Evolutionary conservation across 30 jellyfish, hydroid and myxozoan species (phyloP).

Genomic region (Turritopsis dohrnii): DNA sequence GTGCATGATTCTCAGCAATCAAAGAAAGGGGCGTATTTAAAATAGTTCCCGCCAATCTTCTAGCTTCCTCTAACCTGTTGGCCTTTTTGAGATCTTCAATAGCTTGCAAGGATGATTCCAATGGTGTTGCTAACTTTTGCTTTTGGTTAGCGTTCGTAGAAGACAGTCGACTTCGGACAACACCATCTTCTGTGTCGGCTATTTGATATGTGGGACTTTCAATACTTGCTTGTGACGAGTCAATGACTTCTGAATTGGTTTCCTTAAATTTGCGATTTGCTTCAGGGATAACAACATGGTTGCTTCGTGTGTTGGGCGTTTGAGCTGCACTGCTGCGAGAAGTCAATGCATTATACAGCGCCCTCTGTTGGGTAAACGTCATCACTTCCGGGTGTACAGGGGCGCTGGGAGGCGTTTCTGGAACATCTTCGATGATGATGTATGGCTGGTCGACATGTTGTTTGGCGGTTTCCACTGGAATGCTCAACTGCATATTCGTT

Average conservation of each 20-base stretch:
- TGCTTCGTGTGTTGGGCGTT: not conserved
- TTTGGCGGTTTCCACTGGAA: not conserved
- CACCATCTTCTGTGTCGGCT: conserved; percentile 16
- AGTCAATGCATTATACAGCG: not conserved
- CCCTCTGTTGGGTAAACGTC: not conserved
- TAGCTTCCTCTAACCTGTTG: conserved; percentile 8
- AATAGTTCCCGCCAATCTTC: not conserved
- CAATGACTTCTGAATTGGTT: not conserved
- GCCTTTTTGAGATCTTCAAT: conserved; percentile 1
- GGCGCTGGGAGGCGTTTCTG: not conserved
- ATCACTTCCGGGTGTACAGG: not conserved
- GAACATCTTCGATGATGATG: not conserved
- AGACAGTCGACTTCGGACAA: conserved; percentile 20
- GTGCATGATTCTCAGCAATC: conserved; percentile 30
- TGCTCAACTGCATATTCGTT: not conserved
- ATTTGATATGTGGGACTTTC: not conserved
- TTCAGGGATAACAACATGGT: too few relatives aligned
- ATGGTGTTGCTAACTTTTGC: not conserved
- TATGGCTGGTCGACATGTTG: not conserved
- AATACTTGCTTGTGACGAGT: not conserved
- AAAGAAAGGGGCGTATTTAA: conserved; percentile 10
- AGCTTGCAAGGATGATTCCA: conserved; percentile 23
- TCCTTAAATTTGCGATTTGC: too few relatives aligned
- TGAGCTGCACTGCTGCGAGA: not conserved
- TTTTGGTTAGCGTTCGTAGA: not conserved